Percentiles rank a stretch among this genome's conserved stretches.
Evolutionary conservation across 2,113 vertebrate genomes (phyloP).

Genomic region (Chloroceryle aenea): DNA sequence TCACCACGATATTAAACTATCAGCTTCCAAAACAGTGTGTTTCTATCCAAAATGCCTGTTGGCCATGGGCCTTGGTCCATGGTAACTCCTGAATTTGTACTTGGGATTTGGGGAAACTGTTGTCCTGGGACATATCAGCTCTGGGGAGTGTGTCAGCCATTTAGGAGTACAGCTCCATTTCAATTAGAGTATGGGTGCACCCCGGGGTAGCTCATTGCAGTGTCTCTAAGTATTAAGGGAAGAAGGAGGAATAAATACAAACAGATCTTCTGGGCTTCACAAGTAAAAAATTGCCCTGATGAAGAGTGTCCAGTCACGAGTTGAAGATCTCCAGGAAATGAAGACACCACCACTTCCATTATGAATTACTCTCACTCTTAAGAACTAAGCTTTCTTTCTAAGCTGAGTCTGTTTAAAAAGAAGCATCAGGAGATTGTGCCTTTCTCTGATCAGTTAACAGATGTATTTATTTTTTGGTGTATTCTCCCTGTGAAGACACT

Average conservation of each 20-base stretch:
- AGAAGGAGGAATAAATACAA: background rate
- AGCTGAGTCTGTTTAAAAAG: background rate
- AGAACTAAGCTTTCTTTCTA: background rate
- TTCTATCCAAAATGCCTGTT: background rate
- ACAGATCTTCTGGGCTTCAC: background rate
- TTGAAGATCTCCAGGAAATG: background rate
- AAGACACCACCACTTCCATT: background rate
- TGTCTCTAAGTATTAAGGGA: background rate
- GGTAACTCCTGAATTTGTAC: background rate
- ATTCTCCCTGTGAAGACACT: background rate
- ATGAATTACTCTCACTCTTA: background rate
- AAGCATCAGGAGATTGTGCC: background rate
- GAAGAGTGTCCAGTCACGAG: background rate
- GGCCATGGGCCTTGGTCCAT: fast-evolving
- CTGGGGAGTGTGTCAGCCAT: background rate
- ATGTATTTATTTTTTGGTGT: background rate
- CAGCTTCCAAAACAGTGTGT: background rate
- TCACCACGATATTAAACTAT: background rate
- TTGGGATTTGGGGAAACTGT: background rate
- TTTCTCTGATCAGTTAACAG: background rate
- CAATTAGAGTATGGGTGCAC: background rate
- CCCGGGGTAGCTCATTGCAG: background rate
- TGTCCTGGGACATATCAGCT: background rate
- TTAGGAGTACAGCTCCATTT: fast-evolving
- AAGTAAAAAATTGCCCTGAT: background rate